Base-by-base conservation (phyloP, 2,797 vertebrate species). In the Enteromius treurensis region DNA sequence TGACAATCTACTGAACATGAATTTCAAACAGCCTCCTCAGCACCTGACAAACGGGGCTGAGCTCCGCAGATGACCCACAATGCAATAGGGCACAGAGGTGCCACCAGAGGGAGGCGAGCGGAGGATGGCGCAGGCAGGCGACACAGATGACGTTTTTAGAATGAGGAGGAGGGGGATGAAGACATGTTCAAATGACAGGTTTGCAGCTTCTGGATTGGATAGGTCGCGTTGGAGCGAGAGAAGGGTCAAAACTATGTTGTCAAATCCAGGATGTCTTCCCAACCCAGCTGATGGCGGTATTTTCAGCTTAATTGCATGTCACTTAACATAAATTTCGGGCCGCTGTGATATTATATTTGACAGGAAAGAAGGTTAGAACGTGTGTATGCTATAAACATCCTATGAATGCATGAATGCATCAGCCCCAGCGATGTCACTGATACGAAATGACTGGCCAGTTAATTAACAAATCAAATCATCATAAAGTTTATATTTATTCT, bases 11-110 rank as follows among this genome's bases (percentile, higher is more conserved):
- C 81, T 29, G 79, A 90, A 93, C 93, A 95, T 96, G 96, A 95
- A 97, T 97, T 96, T 96, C 96, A 97, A 98, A 94, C 90, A 96
- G 88, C 75, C 78, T 87, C 90, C 94, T 95, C 92, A 94, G 93
- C 96, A 96, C 96, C 96, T 96, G 95, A 96, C 90, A 88, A 77
- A 89, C 93, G 94, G 89, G 92, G 92, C 92, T 84, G 84, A 91
- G 89, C 90, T 90, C 88, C 85, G 88, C 87, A 82, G 87, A 86
- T 87, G 90, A 84, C 86, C 3, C 67, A 73, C 62, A 80, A 78
- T 86, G 86, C 42, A 23, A 29, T 51, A n/a, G 40, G 45, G 19
- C 17, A 51, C 55, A 71, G 79, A 45, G 19, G 77, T 11, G 26
- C 23, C 1, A 62, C 26, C 81, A 21, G 64, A 60, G 53, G 71